A percentile compares a stretch with the other conserved stretches of the same genome.
Conservation (phyloP, 2,113 vertebrate genomes). For the Gymnogyps californianus region DNA sequence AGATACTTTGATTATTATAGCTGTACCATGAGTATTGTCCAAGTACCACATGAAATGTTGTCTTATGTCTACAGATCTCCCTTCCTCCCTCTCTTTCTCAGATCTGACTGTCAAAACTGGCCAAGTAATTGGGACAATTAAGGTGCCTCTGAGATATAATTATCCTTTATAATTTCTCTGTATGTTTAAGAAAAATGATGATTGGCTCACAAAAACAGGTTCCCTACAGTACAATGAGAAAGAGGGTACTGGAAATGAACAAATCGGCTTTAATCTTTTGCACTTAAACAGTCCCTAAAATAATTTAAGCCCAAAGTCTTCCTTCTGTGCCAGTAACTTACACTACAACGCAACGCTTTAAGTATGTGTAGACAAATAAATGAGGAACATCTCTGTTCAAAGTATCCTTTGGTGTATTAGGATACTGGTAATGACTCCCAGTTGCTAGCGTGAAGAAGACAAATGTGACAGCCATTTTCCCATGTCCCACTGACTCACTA, state of each 20-base stretch:
- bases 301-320: not conserved
- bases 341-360: not conserved
- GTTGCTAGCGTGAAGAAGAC: not conserved
- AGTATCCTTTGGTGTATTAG: constrained; percentile 14
- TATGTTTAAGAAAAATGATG: constrained; percentile 60
- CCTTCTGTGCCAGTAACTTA: not conserved
- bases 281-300: constrained; percentile 46
- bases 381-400: not conserved
- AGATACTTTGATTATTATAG: not conserved
- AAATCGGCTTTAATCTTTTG: constrained; percentile 14
- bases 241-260: constrained; percentile 5
- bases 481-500: not conserved
- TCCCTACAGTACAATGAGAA: constrained; percentile 27
- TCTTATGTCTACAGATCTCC: constrained; percentile 30
- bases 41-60: not conserved
- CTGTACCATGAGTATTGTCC: not conserved
- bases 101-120: constrained; percentile 57
- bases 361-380: constrained; percentile 6
- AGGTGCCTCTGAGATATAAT: constrained; percentile 72
- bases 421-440: not conserved
- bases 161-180: constrained; percentile 68
- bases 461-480: not conserved
- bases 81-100: constrained; percentile 6
- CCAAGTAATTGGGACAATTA: constrained; percentile 71
- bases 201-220: constrained; percentile 50